Percentiles rank a stretch among this genome's conserved stretches.
Evolutionary conservation across 2,797 vertebrate genomes (phyloP).

Genomic region (Eutrigla gurnardus): DNA sequence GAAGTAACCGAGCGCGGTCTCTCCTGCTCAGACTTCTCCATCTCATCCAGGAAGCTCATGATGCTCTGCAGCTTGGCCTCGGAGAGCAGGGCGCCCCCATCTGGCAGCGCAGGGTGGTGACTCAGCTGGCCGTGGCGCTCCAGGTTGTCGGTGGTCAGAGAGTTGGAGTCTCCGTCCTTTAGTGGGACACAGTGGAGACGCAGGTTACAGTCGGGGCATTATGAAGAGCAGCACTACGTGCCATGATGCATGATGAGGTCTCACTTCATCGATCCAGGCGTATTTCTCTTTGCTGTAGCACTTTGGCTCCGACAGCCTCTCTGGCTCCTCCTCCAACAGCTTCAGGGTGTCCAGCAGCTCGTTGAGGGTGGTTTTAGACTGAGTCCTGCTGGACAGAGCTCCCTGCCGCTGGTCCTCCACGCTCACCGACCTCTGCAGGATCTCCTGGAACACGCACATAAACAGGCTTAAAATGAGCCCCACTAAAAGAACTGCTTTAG

Average conservation of each 20-base stretch:
- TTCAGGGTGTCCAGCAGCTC: conserved; percentile 92
- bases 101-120: conserved; percentile 74
- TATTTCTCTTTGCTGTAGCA: conserved; percentile 86
- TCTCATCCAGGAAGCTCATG: conserved; percentile 95
- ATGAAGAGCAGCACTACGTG: rapidly evolving
- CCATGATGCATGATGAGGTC: neutral
- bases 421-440: conserved; percentile 71
- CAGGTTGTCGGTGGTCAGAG: conserved; percentile 92
- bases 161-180: conserved; percentile 88
- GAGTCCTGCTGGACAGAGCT: conserved; percentile 73
- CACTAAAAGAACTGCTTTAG: neutral
- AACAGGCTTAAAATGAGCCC: neutral
- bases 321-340: conserved; percentile 91
- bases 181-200: neutral
- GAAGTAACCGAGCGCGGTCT: conserved; percentile 86
- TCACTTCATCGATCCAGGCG: conserved; percentile 89
- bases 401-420: conserved; percentile 78
- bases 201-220: neutral
- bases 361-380: conserved; percentile 87
- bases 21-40: conserved; percentile 94
- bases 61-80: conserved; percentile 96
- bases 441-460: conserved; percentile 72
- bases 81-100: conserved; percentile 89
- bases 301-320: conserved; percentile 81
- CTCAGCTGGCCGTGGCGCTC: conserved; percentile 90